Conservation (phyloP, 2,888 invertebrate genomes). For the Monochamus alternatus region DNA sequence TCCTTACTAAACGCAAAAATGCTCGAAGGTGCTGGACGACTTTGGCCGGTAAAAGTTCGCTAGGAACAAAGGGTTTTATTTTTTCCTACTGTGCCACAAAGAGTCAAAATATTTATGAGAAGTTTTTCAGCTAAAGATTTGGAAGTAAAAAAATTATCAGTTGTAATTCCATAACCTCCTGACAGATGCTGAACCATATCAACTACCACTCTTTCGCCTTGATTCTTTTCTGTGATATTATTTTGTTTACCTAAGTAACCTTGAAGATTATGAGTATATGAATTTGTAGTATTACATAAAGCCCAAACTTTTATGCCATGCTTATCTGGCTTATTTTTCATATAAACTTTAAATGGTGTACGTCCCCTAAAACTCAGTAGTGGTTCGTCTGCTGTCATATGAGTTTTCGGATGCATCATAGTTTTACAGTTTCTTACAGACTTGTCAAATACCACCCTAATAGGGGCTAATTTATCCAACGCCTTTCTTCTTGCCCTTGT, state of each 20-base stretch:
- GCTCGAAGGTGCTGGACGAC: not conserved
- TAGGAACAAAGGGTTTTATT: conserved; percentile 4
- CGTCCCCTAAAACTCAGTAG: not conserved
- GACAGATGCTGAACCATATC: conserved; percentile 35
- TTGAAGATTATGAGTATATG: conserved; percentile 2
- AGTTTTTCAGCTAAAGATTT: not conserved
- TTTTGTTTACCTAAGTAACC: conserved; percentile 9
- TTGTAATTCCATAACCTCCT: conserved; percentile 40
- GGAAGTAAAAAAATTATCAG: conserved; percentile 67
- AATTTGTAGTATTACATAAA: not conserved
- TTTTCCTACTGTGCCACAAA: conserved; percentile 6
- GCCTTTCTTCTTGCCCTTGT: not conserved
- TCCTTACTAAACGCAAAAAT: not conserved
- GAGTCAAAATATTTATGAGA: not conserved
- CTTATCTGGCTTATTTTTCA: not conserved
- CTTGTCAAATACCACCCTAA: conserved; percentile 1
- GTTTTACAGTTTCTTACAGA: not conserved
- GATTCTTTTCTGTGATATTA: conserved; percentile 1
- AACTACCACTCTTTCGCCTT: conserved; percentile 38
- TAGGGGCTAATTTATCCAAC: not conserved
- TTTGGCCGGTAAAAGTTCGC: conserved; percentile 7
- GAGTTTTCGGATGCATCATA: not conserved
- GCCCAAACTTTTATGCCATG: not conserved
- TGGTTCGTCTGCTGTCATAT: not conserved
- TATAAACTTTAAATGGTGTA: not conserved